Base-by-base conservation (phyloP, 2,113 vertebrate genomes). In the Pluvialis apricaria region DNA sequence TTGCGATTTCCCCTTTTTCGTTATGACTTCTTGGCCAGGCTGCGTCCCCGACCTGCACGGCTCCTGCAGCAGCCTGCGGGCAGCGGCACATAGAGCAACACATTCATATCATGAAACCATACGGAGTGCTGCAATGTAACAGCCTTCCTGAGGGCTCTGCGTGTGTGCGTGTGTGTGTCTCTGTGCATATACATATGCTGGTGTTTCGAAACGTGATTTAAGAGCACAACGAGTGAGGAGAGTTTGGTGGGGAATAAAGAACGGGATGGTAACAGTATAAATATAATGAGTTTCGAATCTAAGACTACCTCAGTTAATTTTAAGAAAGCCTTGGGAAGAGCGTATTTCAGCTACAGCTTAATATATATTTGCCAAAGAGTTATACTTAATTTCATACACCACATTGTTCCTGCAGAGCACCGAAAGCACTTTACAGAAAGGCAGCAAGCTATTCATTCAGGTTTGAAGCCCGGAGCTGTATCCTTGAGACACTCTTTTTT, bases 1-100 rank as follows among this genome's bases (percentile, higher is more conserved):
- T 72, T 93, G 72, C 1, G 10, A 17, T 97, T 95, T 97, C 95
- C 38, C 79, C 80, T 82, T 42, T 97, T 87, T 96, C 32, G 0
- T 32, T 97, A 76, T 96, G 95, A 97, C 70, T 95, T 75, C 44
- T 86, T 64, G 95, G 66, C 79, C 79, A 54, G 57, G 79, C 82
- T 86, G 61, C 28, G 58, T 72, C 80, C 71, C 87, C 72, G 86
- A 69, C 32, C 61, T 73, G 64, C 47, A 24, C 52, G 65, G 78
- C 45, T 75, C 47, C 85, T 70, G 95, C 52, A 82, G 45, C 86
- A 92, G 72, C n/a, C 70, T 76, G 86, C 1, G 42, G 58, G 80
- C 60, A 91, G 75, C 4, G 15, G 45, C 73, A 51, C 64, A 13
- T 8, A 77, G 55, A 89, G 90, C 73, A 70, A 36, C 68, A 88